Evolutionary conservation across 2,113 vertebrate genomes (phyloP).

Genomic region (Grantiella picta): DNA sequence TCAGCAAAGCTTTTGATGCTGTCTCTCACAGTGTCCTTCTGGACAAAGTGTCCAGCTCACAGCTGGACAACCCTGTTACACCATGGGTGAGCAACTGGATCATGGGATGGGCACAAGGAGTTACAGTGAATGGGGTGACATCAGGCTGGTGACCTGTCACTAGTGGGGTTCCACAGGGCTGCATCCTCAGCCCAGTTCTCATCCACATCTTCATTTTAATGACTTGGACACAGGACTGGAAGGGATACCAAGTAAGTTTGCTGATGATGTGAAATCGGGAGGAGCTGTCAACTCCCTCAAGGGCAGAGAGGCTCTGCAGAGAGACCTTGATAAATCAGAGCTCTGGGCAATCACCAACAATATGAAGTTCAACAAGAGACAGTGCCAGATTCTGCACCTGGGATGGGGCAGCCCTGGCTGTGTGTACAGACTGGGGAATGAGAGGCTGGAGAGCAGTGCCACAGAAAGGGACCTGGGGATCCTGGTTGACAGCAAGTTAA

Average conservation of each 20-base stretch:
- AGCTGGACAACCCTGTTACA: not conserved
- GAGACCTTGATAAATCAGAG: not conserved
- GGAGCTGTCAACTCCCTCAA: not conserved
- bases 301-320: not conserved
- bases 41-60: not conserved
- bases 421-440: accelerated
- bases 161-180: not conserved
- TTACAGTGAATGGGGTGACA: not conserved
- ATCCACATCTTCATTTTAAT: not conserved
- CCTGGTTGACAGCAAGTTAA: accelerated
- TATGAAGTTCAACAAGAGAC: accelerated
- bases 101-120: not conserved
- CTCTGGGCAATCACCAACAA: not conserved
- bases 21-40: not conserved
- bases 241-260: not conserved
- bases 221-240: not conserved
- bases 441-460: not conserved
- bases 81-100: not conserved
- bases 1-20: not conserved
- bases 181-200: not conserved
- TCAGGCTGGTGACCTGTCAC: not conserved
- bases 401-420: not conserved
- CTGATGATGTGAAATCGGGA: not conserved
- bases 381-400: not conserved
- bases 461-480: accelerated